Base-by-base conservation (phyloP, 2,888 invertebrate genomes). In the Ethmia dodecea region DNA sequence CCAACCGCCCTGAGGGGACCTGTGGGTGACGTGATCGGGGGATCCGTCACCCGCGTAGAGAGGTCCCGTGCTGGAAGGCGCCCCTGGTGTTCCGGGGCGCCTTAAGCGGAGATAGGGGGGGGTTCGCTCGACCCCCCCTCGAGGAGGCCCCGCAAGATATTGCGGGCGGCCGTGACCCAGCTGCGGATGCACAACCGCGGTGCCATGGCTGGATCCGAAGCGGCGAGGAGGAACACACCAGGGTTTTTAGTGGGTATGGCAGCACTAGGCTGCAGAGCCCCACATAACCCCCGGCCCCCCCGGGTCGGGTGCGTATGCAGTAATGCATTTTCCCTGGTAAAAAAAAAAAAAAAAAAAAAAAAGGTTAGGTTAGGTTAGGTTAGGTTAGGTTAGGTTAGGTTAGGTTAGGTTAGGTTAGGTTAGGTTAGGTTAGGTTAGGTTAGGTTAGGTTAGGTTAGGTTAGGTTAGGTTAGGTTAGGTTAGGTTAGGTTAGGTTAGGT, bases 311-410 rank as follows among this genome's bases (percentile, higher is more conserved):
- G n/a, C n/a, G n/a, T n/a, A n/a, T n/a, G n/a, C n/a, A n/a, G n/a
- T n/a, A n/a, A n/a, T n/a, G n/a, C n/a, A n/a, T n/a, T n/a, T n/a
- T n/a, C n/a, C n/a, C n/a, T n/a, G n/a, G n/a, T n/a, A 26, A 26
- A 26, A 25, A 26, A 26, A 26, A 26, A 35, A 28, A 16, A 28
- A 16, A 26, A 28, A 16, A 28, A 16, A 30, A 28, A 16, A 28
- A 16, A 28, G 33, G 32, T 35, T 29, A 29, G 41, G 37, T 35
- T 37, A 33, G 37, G 37, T 38, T 38, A 35, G 37, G 37, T 38
- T 38, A 38, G 37, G 37, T 38, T 38, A 35, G 37, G 37, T 38
- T 38, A 38, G 41, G 41, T 41, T 41, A 38, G 41, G 41, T 40
- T 41, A 38, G 41, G 41, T 37, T 37, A 37, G 36, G 37, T 37